Percentiles rank a stretch among this genome's conserved stretches.
phyloP scores from a whole-genome alignment of 2,888 invertebrate species.

The Phyllotreta striolata region DNA sequence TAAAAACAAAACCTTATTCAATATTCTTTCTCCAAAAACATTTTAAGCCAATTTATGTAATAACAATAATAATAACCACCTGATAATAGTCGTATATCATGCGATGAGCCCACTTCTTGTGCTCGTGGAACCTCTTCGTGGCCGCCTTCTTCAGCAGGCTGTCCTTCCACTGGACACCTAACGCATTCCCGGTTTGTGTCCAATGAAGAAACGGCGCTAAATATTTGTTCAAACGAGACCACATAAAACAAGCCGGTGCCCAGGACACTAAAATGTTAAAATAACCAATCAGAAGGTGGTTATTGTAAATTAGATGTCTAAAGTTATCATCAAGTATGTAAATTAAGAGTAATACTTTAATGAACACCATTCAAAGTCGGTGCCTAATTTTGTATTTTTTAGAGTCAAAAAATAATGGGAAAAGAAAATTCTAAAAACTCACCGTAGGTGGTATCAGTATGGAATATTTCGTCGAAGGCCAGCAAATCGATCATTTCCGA shows the following conservation, averaged over 20 bases:
- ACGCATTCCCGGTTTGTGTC: slow-evolving; percentile 65
- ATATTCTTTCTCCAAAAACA: slow-evolving; percentile 12
- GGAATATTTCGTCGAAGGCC: slow-evolving; percentile 70
- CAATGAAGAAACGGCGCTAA: slow-evolving; percentile 74
- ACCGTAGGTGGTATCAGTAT: slow-evolving; percentile 72
- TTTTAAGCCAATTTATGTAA: neutral
- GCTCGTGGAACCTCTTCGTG: slow-evolving; percentile 68
- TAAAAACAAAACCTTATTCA: slow-evolving; percentile 25
- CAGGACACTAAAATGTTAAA: slow-evolving; percentile 54
- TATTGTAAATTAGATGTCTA: no score
- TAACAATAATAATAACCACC: slow-evolving; percentile 57
- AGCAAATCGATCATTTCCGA: slow-evolving; percentile 80
- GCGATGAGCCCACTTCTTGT: slow-evolving; percentile 62
- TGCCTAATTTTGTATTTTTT: no score
- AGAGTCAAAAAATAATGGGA: no score
- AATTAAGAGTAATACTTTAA: no score
- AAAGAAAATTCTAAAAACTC: no score
- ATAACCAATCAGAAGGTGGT: slow-evolving; percentile 36
- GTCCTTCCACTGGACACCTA: slow-evolving; percentile 73
- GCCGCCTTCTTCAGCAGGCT: slow-evolving; percentile 70
- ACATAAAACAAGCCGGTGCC: slow-evolving; percentile 74
- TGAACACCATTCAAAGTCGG: no score
- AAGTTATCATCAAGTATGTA: no score
- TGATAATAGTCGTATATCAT: slow-evolving; percentile 69
- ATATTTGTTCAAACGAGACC: slow-evolving; percentile 72